Base-by-base conservation (phyloP, 30 jellyfish, hydroid and myxozoan species). In the Mastigias papua region DNA sequence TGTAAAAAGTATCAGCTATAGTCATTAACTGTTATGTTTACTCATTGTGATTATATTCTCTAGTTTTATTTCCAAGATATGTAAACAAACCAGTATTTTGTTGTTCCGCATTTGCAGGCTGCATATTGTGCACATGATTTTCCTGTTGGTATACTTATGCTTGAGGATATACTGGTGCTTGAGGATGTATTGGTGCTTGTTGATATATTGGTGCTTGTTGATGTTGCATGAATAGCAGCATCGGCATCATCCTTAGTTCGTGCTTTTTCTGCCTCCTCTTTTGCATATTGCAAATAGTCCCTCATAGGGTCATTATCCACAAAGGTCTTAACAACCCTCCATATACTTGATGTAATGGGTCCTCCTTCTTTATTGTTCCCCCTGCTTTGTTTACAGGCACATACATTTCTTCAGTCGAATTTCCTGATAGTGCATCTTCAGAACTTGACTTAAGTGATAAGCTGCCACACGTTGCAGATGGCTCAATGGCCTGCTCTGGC, bases 401-500 rank as follows among this genome's bases (percentile, higher is more conserved):
- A 48, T 34, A 75, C 26, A 46, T 9, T 19, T 32, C 74, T 75
- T 75, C 31, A 75, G 6, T 21, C 9, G 87, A 65, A 26, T 65
- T 5, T 73, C 31, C 70, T 48, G 54, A 19, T 23, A 25, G 50
- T 25, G 54, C 42, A 7, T 48, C 23, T n/a, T n/a, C n/a, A n/a
- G n/a, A n/a, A n/a, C n/a, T n/a, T n/a, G n/a, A n/a, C n/a, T n/a
- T n/a, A 11, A 64, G 61, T 16, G 61, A 4, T 42, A 15, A 42
- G 54, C 54, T 34, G 30, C 13, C 25, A 17, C 34, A 31, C 8
- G 62, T 11, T 10, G 48, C 34, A 34, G 27, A 33, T 30, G 89
- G 92, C 75, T 82, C 92, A 27, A 82, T 68, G 29, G 92, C 92
- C 48, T 82, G 92, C 75, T 82, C 86, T 13, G 92, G 86, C 33